Percentiles rank a stretch among this genome's conserved stretches.
Conservation (phyloP, 2,888 invertebrate genomes). For the Stenichneumon culpator region DNA sequence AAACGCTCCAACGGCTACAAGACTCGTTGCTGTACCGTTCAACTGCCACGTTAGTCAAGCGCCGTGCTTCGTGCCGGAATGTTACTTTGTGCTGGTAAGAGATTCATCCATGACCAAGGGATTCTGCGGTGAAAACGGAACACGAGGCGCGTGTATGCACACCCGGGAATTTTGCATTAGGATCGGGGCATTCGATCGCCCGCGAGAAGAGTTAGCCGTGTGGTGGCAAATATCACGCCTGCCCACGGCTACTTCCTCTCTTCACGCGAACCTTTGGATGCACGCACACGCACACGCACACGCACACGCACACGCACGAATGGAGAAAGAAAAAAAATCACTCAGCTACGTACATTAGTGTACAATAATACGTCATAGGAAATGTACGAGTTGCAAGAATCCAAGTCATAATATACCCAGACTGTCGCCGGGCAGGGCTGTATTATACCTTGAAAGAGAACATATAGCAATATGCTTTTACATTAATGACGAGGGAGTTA, state of each 20-base stretch:
- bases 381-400: constrained; percentile 15
- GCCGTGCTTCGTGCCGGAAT: constrained; percentile 71
- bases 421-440: not conserved
- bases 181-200: constrained; percentile 70
- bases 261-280: constrained; percentile 67
- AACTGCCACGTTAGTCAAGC: constrained; percentile 61
- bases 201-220: constrained; percentile 58
- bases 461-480: not conserved
- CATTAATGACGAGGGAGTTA: not conserved
- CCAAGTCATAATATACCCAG: not conserved
- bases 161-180: constrained; percentile 69
- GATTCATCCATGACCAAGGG: constrained; percentile 68
- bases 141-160: constrained; percentile 70
- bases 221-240: constrained; percentile 65
- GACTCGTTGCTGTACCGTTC: constrained; percentile 16
- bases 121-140: constrained; percentile 63
- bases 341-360: too few species aligned
- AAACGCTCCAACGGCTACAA: constrained; percentile 23
- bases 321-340: constrained; percentile 2
- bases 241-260: constrained; percentile 66
- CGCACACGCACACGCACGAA: not conserved
- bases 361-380: constrained; percentile 47
- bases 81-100: constrained; percentile 66
- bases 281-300: not conserved
- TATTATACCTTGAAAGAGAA: constrained; percentile 4